These are phyloP conservation scores for Hemitrygon akajei DNA, from an alignment of 2,797 vertebrate genomes.

Conservation along the genomic window DNA sequence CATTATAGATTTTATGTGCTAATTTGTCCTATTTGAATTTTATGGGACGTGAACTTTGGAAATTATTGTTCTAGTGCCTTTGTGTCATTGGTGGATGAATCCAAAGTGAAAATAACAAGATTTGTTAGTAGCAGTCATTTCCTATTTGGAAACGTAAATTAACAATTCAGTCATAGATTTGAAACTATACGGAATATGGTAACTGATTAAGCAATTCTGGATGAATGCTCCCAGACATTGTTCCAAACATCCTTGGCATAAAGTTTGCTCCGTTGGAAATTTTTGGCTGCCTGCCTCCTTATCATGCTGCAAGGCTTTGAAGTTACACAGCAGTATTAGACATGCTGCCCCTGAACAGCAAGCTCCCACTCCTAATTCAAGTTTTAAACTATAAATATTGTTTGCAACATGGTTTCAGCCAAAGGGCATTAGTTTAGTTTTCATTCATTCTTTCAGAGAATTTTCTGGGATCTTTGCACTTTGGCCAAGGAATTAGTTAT, in stretches of 20 bases:
- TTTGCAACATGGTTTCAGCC: slow-evolving; percentile 5
- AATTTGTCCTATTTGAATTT: background rate
- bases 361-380: background rate
- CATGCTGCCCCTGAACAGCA: background rate
- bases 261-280: background rate
- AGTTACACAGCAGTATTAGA: background rate
- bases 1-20: background rate
- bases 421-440: background rate
- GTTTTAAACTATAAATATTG: slow-evolving; percentile 11
- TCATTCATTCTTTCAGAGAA: background rate
- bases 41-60: background rate
- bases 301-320: background rate
- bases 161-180: background rate
- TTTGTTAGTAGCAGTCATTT: background rate
- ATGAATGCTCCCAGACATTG: background rate
- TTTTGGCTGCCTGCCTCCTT: background rate
- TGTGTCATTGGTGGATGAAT: background rate
- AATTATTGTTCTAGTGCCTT: background rate
- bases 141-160: background rate
- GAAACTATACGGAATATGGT: background rate
- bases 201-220: background rate
- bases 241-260: background rate
- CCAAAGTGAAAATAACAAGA: background rate
- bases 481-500: background rate
- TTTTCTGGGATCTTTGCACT: background rate